Percentiles rank a stretch among this genome's conserved stretches.
These are phyloP conservation scores for Ochotona curzoniae DNA, from an alignment of 2,113 vertebrate genomes.

Conservation along the genomic window DNA sequence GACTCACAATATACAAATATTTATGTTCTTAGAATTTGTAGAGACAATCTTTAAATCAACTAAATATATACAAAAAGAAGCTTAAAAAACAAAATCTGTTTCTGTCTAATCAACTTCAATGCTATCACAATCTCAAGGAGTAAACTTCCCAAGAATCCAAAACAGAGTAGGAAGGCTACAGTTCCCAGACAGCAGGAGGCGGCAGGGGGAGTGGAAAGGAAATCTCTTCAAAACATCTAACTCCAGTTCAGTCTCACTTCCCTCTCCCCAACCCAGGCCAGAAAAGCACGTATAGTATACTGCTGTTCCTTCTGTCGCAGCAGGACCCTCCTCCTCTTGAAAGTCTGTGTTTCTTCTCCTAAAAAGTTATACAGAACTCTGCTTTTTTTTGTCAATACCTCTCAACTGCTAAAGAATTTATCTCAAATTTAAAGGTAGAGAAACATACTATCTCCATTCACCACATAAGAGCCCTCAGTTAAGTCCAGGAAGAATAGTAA, in stretches of 20 bases:
- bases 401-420: conserved; percentile 39
- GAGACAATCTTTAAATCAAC: conserved; percentile 51
- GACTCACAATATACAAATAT: neutral
- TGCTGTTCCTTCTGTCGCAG: neutral
- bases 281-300: neutral
- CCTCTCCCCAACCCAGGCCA: neutral
- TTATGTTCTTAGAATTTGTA: conserved; percentile 27
- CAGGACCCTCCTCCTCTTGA: conserved; percentile 39
- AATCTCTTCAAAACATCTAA: neutral
- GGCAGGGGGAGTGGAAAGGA: neutral
- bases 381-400: conserved; percentile 40
- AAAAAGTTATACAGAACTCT: neutral
- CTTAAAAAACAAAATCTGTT: neutral
- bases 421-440: conserved; percentile 42
- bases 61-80: neutral
- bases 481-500: conserved; percentile 29
- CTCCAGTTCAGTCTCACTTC: conserved; percentile 22
- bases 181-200: neutral
- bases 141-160: conserved; percentile 36
- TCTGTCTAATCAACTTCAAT: conserved; percentile 45
- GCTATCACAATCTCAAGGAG: conserved; percentile 10
- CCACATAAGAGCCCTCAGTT: neutral
- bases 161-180: conserved; percentile 43
- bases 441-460: conserved; percentile 31
- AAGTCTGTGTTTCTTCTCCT: conserved; percentile 33